Evolutionary conservation across 2,113 vertebrate species (phyloP).

Genomic region (Prionailurus viverrinus): DNA sequence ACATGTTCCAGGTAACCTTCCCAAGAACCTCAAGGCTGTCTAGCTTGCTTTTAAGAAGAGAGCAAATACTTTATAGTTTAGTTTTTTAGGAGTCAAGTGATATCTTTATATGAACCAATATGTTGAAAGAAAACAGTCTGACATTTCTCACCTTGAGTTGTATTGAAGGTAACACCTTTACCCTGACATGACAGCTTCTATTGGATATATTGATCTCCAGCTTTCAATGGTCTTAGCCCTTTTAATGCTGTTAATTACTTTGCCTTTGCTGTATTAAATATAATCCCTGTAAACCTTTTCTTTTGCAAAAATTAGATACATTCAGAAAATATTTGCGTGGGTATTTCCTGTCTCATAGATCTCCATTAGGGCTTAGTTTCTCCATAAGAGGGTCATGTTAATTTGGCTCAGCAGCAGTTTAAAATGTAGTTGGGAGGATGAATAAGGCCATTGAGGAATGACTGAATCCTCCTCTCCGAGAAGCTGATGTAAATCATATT

Average conservation of each 20-base stretch:
- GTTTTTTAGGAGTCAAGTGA: background rate
- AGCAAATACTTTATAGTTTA: background rate
- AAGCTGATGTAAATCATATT: background rate
- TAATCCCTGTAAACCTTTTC: background rate
- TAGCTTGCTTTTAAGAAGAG: background rate
- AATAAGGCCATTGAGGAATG: background rate
- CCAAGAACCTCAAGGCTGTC: accelerated
- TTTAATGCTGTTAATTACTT: background rate
- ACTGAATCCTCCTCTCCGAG: no score
- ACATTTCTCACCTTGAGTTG: background rate
- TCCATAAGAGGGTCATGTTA: background rate
- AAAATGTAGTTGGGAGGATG: background rate
- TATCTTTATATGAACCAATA: background rate
- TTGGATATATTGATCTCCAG: background rate
- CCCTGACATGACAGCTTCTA: background rate
- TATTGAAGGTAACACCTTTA: background rate
- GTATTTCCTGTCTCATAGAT: background rate
- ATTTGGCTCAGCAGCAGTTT: background rate
- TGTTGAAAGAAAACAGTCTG: background rate
- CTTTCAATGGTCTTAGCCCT: background rate
- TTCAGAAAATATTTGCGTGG: background rate
- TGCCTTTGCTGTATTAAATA: background rate
- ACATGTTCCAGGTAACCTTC: conserved; percentile 89
- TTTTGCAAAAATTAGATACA: conserved; percentile 24
- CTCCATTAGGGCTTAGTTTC: background rate